Base-by-base conservation (phyloP, 2,113 vertebrate species). In the Gallinago paraguaiae region DNA sequence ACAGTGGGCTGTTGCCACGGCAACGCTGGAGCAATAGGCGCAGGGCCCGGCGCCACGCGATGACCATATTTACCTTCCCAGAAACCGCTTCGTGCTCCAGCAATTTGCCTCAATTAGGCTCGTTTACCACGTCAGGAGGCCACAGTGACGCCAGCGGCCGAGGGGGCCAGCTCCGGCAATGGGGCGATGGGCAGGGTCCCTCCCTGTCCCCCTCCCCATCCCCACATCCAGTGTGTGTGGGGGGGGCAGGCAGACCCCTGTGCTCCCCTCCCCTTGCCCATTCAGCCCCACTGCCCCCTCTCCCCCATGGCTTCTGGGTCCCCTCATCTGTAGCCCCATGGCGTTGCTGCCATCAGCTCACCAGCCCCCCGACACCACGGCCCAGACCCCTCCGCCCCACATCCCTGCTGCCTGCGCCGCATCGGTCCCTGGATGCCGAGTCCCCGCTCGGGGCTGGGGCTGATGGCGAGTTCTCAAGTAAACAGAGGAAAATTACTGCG, bases 41-140 rank as follows among this genome's bases (percentile, higher is more conserved):
- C 60, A 50, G 64, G 69, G 65, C 88, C 84, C 22, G 2, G 71
- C 23, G 45, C 67, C 3, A 12, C 33, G 28, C 27, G 4, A 46
- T 70, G 88, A 19, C 94, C 89, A 51, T 95, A 92, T 97, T 97
- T 96, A 95, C 96, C 93, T 96, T 97, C 92, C 91, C 93, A 92
- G 95, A 92, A 97, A 92, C 88, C 7, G 72, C 89, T 86, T 75
- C 27, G 79, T 95, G 94, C 91, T 96, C 89, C 57, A 84, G 94
- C 93, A 95, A 97, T 96, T 96, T 96, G 91, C 95, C 86, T 93
- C 91, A 95, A 95, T 97, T 96, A 97, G 74, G 70, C 87, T 96
- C 1, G 48, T 97, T 97, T 46, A 95, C 90, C 77, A 5, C 9
- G 2, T 82, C 90, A 90, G 82, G 93, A 88, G 88, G 93, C 76